Evolutionary conservation across 2,113 vertebrate species (phyloP), one percentile per base, ranked within the genome.

Genomic region (Rafetus swinhoei): DNA sequence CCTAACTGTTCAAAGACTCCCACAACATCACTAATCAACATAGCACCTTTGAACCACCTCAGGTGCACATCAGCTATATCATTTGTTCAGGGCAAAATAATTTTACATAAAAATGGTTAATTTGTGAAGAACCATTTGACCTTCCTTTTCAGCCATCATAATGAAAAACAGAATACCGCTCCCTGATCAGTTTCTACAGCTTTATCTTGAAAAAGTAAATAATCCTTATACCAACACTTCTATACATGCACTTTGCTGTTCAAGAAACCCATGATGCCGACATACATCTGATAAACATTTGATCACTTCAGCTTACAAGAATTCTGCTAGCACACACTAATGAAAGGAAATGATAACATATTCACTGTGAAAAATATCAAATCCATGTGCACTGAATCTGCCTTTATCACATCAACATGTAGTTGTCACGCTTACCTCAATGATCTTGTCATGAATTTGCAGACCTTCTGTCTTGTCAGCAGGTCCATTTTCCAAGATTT

Each of bases 401-500:
- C 86, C 89, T 88, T 89, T 92, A 86, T 39, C 2, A 77, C 29
- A 83, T 76, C 84, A 87, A 91, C 72, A n/a, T 52, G 81, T 39
- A 55, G 52, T 82, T 74, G 72, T 59, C 92, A 62, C 21, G 59
- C 97, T 97, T 98, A 98, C 98, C 98, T 98, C 97, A 85, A 98
- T 95, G 92, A 98, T 98, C 94, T 93, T 97, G 97, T 98, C 97
- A 59, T 98, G 97, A 96, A 98, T 95, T 95, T 97, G 86, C 90
- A 98, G 92, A 82, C 98, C 97, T 92, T 97, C 96, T 84, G 96
- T 89, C 96, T 92, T 96, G 93, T 98, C 97, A 65, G 98, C 97
- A 87, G 98, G 98, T 92, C 98, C 98, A 84, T 98, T 97, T 96
- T 98, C 97, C 96, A 98, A 93, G 96, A 98, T 97, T 96, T 97